Conservation (phyloP, 2,797 vertebrate genomes). For the Anas bernieri region DNA sequence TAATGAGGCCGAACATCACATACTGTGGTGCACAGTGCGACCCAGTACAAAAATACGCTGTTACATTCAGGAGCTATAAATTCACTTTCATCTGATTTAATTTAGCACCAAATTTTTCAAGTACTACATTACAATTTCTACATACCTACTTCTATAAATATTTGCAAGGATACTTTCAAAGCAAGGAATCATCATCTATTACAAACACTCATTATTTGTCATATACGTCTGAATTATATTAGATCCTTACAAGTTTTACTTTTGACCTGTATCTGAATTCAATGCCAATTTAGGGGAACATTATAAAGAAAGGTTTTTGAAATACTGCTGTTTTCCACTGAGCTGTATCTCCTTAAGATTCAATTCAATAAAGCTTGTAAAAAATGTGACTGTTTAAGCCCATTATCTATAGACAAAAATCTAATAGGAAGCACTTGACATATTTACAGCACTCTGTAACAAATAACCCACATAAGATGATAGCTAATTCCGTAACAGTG, state of each 20-base stretch:
- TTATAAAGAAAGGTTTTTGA: neutral
- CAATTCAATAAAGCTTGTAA: conserved; percentile 3
- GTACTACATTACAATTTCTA: neutral
- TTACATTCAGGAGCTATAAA: neutral
- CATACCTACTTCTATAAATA: neutral
- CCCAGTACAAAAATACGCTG: neutral
- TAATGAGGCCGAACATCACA: neutral
- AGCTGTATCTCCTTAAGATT: neutral
- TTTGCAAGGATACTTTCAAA: neutral
- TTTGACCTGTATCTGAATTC: conserved; percentile 6
- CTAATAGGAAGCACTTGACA: neutral
- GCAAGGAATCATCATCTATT: neutral
- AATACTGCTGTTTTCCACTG: conserved; percentile 4
- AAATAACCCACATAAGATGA: neutral
- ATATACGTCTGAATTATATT: neutral
- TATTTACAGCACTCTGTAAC: neutral
- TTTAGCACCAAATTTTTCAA: neutral
- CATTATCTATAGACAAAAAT: conserved; percentile 3
- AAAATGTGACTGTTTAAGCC: conserved; percentile 25
- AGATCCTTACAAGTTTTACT: neutral
- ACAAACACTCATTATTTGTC: neutral
- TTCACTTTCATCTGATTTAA: neutral
- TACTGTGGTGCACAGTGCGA: neutral
- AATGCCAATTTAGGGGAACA: neutral
- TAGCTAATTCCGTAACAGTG: neutral